Evolutionary conservation across 2,113 vertebrate species (phyloP).

Genomic region (Monarcha castaneiventris): DNA sequence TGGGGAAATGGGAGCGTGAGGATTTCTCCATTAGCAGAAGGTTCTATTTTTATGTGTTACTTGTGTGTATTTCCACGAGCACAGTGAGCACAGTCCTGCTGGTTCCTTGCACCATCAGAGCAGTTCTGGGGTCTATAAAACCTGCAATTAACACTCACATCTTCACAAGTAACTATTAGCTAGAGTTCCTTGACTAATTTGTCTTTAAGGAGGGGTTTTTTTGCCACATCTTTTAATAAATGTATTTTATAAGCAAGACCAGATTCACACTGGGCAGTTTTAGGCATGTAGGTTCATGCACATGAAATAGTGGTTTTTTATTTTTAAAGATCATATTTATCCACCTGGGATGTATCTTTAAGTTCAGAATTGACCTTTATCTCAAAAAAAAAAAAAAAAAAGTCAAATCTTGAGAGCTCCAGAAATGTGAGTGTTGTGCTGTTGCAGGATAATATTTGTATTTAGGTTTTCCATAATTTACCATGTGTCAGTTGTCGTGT

Average conservation of each 20-base stretch:
- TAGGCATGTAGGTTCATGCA: rapidly evolving
- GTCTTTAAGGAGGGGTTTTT: rapidly evolving
- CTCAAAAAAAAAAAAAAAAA: neutral
- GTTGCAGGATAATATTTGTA: neutral
- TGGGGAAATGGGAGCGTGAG: neutral
- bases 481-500: neutral
- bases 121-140: neutral
- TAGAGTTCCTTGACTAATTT: neutral
- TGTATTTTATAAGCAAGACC: neutral
- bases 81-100: rapidly evolving
- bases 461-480: neutral
- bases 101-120: neutral
- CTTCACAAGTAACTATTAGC: neutral
- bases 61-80: neutral
- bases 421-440: neutral
- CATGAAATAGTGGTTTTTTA: neutral
- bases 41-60: rapidly evolving
- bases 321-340: neutral
- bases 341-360: neutral
- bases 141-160: neutral
- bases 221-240: neutral
- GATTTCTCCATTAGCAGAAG: neutral
- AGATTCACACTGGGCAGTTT: neutral
- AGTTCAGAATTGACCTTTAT: neutral
- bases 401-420: rapidly evolving